phyloP scores from a whole-genome alignment of 1,140 invertebrate species.

The Ostrea edulis region DNA sequence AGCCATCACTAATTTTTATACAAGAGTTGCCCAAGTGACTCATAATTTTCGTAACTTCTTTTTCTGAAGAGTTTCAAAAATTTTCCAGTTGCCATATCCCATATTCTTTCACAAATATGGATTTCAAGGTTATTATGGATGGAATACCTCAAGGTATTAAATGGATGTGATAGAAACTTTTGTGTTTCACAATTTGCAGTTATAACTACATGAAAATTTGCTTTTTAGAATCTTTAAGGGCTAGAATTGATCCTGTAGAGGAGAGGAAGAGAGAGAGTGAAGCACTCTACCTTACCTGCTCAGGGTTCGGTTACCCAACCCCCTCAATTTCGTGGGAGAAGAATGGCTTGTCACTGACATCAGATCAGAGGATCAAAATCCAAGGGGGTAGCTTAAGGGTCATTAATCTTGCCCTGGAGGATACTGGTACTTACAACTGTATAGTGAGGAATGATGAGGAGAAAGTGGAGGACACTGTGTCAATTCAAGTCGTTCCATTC shows the following conservation, averaged over 20 bases:
- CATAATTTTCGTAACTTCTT: too few relatives aligned
- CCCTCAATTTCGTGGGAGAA: conserved; percentile 66
- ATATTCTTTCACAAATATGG: too few relatives aligned
- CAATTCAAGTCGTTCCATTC: conserved; percentile 64
- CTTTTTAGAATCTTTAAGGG: conserved; percentile 58
- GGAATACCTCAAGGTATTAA: too few relatives aligned
- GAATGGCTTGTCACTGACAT: conserved; percentile 52
- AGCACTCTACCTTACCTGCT: conserved; percentile 62
- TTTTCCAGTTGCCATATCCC: too few relatives aligned
- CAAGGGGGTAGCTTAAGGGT: conserved; percentile 60
- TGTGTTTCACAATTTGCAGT: neutral
- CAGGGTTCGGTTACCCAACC: conserved; percentile 63
- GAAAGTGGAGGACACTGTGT: conserved; percentile 56
- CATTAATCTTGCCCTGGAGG: conserved; percentile 60
- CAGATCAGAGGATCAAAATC: conserved; percentile 56
- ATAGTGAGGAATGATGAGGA: conserved; percentile 59
- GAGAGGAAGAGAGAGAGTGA: conserved; percentile 63
- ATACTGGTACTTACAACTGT: conserved; percentile 68
- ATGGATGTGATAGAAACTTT: neutral
- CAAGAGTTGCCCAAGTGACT: too few relatives aligned
- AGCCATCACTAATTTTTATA: too few relatives aligned
- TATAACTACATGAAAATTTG: neutral
- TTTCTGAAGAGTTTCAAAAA: too few relatives aligned
- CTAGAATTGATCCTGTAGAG: conserved; percentile 57
- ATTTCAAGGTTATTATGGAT: too few relatives aligned